Evolutionary conservation across 2,888 invertebrate species (phyloP).

Genomic region (Drosophila mulleri): DNA sequence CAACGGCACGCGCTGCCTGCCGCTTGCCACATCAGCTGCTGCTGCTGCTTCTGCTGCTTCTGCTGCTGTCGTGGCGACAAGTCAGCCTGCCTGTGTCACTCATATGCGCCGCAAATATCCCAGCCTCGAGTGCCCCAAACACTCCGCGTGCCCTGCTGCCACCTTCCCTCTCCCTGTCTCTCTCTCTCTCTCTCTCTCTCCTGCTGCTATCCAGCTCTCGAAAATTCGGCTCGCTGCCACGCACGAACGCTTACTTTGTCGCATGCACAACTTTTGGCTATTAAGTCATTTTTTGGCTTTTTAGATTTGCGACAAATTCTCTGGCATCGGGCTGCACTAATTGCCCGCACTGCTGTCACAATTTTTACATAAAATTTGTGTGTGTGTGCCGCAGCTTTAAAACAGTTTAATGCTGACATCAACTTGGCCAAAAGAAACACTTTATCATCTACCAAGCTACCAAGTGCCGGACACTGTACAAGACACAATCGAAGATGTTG

Average conservation of each 20-base stretch:
- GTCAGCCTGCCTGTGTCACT: constrained; percentile 77
- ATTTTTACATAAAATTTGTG: constrained; percentile 52
- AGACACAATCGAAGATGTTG: constrained; percentile 71
- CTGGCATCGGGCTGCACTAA: constrained; percentile 58
- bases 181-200: not conserved
- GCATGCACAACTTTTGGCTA: constrained; percentile 80
- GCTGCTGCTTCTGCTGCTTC: constrained; percentile 17
- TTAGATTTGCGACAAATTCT: constrained; percentile 80
- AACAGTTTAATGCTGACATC: constrained; percentile 61
- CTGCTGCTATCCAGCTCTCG: constrained; percentile 8
- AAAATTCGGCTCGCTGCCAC: constrained; percentile 63
- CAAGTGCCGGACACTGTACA: constrained; percentile 66
- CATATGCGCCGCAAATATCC: constrained; percentile 79
- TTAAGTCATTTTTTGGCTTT: constrained; percentile 82
- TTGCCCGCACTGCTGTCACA: constrained; percentile 73
- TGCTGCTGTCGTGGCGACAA: constrained; percentile 58
- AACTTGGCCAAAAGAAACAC: constrained; percentile 55
- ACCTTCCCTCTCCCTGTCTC: not conserved
- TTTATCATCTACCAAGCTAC: constrained; percentile 68
- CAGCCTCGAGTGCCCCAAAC: constrained; percentile 39
- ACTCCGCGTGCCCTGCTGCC: constrained; percentile 4
- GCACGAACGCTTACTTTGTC: constrained; percentile 81
- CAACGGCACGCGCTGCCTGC: constrained; percentile 76
- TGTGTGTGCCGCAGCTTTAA: constrained; percentile 43
- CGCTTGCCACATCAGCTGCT: constrained; percentile 23